Conservation (phyloP, 2,797 vertebrate genomes). For the Periophthalmus magnuspinnatus region DNA sequence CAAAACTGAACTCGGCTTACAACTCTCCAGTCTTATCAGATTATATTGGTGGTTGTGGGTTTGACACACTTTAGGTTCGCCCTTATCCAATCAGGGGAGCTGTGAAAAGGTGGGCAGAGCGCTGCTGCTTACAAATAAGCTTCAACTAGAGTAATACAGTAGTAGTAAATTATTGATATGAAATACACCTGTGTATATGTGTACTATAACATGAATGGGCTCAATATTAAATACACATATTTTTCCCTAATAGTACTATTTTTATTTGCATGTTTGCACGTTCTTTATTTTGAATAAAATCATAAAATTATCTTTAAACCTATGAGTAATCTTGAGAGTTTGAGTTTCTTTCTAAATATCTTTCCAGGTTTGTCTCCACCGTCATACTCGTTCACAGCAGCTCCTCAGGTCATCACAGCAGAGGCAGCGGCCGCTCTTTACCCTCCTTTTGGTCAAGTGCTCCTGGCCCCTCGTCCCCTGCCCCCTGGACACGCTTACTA, state of each 20-base stretch:
- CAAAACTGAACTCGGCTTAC: conserved; percentile 46
- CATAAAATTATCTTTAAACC: conserved; percentile 36
- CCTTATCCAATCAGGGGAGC: conserved; percentile 60
- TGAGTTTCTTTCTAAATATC: conserved; percentile 25
- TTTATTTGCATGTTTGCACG: conserved; percentile 71
- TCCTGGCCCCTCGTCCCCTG: conserved; percentile 83
- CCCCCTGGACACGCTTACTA: conserved; percentile 85
- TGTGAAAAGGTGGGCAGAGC: conserved; percentile 70
- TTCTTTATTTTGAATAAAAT: conserved; percentile 57
- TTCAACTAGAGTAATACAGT: conserved; percentile 36
- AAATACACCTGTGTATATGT: neutral
- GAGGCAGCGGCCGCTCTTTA: conserved; percentile 87
- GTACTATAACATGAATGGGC: neutral
- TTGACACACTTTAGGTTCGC: conserved; percentile 37
- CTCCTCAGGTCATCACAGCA: conserved; percentile 82
- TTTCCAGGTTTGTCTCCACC: conserved; percentile 89
- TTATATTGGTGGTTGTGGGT: conserved; percentile 55
- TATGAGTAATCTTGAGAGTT: neutral
- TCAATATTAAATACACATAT: neutral
- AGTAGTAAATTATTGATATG: neutral
- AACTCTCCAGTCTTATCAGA: conserved; percentile 60
- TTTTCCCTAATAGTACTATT: conserved; percentile 19
- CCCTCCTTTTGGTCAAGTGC: conserved; percentile 83
- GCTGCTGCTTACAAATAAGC: conserved; percentile 64
- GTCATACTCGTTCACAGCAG: conserved; percentile 86